A percentile compares a stretch with the other conserved stretches of the same genome.
Evolutionary conservation across 1,140 invertebrate genomes (phyloP).

Genomic region (Bilobella aurantiaca): DNA sequence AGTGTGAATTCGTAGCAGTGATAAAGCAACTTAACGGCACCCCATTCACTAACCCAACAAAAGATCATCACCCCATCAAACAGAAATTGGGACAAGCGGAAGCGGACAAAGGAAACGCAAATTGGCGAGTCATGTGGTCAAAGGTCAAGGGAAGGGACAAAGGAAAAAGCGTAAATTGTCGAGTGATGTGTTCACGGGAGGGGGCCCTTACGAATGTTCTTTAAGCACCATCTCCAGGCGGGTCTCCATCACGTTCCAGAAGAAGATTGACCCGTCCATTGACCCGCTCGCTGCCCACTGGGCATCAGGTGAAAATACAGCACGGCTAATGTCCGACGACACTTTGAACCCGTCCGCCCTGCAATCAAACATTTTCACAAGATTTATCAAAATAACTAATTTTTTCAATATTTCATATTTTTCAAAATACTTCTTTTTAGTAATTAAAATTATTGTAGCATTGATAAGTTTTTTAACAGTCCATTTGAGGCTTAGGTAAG

Average conservation of each 20-base stretch:
- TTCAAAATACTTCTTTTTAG: too few species aligned
- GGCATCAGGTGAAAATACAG: slow-evolving; percentile 81
- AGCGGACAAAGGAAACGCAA: neutral
- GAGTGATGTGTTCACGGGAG: neutral
- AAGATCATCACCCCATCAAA: neutral
- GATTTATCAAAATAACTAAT: neutral
- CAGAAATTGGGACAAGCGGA: slow-evolving; percentile 11
- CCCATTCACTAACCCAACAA: slow-evolving; percentile 3
- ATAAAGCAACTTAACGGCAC: slow-evolving; percentile 12
- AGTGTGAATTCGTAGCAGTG: slow-evolving; percentile 4
- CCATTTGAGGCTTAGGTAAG: neutral
- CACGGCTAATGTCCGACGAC: slow-evolving; percentile 84
- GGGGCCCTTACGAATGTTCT: slow-evolving; percentile 67
- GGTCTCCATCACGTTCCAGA: slow-evolving; percentile 74
- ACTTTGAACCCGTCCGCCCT: slow-evolving; percentile 91
- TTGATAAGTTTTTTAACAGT: neutral
- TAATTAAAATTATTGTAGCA: too few species aligned
- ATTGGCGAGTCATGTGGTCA: neutral
- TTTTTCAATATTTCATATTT: too few species aligned
- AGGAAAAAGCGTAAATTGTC: too few species aligned
- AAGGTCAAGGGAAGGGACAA: neutral
- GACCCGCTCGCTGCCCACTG: slow-evolving; percentile 80
- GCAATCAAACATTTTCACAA: slow-evolving; percentile 37
- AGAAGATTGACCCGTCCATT: slow-evolving; percentile 72
- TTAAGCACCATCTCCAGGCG: slow-evolving; percentile 69